Conservation (phyloP, 2,888 invertebrate species). For the Calameuta idolon region DNA sequence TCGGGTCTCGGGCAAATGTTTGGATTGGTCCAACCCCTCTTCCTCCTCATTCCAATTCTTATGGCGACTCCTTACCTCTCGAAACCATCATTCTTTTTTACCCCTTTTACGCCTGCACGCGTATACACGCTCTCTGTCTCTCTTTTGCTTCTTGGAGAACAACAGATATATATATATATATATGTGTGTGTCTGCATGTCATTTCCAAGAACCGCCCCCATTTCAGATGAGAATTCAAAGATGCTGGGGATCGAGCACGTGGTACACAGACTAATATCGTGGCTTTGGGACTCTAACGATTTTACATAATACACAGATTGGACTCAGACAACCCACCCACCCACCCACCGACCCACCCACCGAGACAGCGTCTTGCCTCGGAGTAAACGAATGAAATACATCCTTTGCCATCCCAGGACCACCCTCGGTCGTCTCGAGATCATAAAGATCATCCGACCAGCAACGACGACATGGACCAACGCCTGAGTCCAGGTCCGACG, state of each 20-base stretch:
- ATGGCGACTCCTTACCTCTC: too few relatives aligned
- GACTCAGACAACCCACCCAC: constrained; percentile 25
- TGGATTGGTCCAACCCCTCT: background rate
- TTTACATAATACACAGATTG: constrained; percentile 54
- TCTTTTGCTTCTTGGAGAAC: constrained; percentile 3
- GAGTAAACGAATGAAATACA: constrained; percentile 48
- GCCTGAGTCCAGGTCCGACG: background rate
- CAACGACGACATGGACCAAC: constrained; percentile 14
- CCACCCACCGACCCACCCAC: constrained; percentile 27
- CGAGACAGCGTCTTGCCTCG: constrained; percentile 29
- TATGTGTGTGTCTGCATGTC: too few relatives aligned
- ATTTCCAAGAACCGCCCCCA: too few relatives aligned
- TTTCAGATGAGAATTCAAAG: too few relatives aligned
- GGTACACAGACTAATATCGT: background rate
- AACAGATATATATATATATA: background rate
- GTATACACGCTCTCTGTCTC: background rate
- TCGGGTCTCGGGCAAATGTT: constrained; percentile 10
- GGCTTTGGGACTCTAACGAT: constrained; percentile 41
- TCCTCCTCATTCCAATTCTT: background rate
- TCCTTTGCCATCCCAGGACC: constrained; percentile 21
- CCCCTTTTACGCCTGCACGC: constrained; percentile 19
- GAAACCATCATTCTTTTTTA: constrained; percentile 17
- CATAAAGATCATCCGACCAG: constrained; percentile 32
- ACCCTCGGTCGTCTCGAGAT: constrained; percentile 24
- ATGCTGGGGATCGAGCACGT: background rate